Evolutionary conservation across 2,113 vertebrate genomes (phyloP).

Genomic region (Pogonocichla stellata): DNA sequence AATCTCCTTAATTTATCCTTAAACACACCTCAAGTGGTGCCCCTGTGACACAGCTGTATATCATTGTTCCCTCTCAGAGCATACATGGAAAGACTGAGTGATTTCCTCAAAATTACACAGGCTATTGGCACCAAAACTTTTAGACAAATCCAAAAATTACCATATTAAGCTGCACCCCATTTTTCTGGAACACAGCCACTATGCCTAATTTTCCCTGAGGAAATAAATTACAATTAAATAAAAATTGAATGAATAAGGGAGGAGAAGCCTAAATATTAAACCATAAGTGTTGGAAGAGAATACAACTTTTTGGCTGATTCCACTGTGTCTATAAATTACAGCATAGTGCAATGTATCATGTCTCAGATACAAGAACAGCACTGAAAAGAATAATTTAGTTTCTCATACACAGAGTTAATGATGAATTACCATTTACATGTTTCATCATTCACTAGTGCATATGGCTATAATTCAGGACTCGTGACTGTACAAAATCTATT

Average conservation of each 20-base stretch:
- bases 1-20: not conserved
- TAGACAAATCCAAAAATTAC: constrained; percentile 24
- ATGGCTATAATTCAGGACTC: constrained; percentile 62
- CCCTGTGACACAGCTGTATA: not conserved
- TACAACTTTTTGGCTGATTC: constrained; percentile 48
- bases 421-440: constrained; percentile 66
- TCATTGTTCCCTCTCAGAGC: not conserved
- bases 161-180: constrained; percentile 21
- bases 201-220: constrained; percentile 2
- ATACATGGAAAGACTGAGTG: not conserved
- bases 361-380: constrained; percentile 47
- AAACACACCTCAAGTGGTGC: not conserved
- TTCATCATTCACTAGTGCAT: constrained; percentile 60
- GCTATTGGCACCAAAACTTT: constrained; percentile 37
- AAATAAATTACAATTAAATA: constrained; percentile 57
- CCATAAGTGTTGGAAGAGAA: constrained; percentile 29
- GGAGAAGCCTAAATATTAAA: constrained; percentile 51
- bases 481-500: constrained; percentile 62
- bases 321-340: constrained; percentile 47
- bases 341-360: constrained; percentile 42
- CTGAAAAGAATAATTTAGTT: constrained; percentile 60
- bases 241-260: constrained; percentile 42
- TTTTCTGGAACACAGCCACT: constrained; percentile 51
- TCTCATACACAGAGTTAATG: constrained; percentile 57
- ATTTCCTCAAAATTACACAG: constrained; percentile 39